Conservation (phyloP, 2,888 invertebrate species). For the Terebella lapidaria region DNA sequence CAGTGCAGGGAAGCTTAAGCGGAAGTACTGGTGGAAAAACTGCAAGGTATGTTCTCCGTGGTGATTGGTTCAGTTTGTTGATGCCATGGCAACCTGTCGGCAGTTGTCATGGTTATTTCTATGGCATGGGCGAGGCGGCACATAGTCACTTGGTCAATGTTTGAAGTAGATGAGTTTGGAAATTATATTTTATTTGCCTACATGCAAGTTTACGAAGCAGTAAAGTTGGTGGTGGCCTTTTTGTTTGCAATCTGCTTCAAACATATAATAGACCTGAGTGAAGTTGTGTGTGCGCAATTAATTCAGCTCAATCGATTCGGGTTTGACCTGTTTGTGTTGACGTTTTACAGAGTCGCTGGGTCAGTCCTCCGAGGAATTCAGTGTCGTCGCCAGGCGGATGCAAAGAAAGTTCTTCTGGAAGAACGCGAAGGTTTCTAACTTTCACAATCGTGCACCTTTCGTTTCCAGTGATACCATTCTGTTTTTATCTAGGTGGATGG, state of each 20-base stretch:
- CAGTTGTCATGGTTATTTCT: conserved; percentile 1
- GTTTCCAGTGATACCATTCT: no score
- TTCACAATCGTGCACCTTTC: background rate
- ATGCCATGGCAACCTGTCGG: background rate
- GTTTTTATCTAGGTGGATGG: no score
- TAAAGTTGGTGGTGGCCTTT: background rate
- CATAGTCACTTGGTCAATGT: no score
- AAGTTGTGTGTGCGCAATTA: background rate
- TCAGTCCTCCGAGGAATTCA: conserved; percentile 11
- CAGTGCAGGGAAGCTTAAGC: conserved; percentile 30
- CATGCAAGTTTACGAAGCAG: background rate
- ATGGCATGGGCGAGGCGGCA: no score
- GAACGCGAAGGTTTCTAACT: conserved; percentile 18
- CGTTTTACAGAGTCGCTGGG: background rate
- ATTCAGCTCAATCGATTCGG: no score
- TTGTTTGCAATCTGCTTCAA: background rate
- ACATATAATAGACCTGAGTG: background rate
- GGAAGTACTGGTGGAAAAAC: conserved; percentile 36
- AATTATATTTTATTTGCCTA: no score
- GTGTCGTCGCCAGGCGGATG: conserved; percentile 13
- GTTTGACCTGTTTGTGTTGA: no score
- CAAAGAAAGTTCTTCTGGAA: conserved; percentile 22
- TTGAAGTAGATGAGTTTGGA: background rate
- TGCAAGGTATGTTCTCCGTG: conserved; percentile 25
- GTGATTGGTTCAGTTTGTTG: background rate